These are phyloP conservation scores for Leucoptera coffeella DNA, from an alignment of 2,888 invertebrate genomes.

Conservation along the genomic window DNA sequence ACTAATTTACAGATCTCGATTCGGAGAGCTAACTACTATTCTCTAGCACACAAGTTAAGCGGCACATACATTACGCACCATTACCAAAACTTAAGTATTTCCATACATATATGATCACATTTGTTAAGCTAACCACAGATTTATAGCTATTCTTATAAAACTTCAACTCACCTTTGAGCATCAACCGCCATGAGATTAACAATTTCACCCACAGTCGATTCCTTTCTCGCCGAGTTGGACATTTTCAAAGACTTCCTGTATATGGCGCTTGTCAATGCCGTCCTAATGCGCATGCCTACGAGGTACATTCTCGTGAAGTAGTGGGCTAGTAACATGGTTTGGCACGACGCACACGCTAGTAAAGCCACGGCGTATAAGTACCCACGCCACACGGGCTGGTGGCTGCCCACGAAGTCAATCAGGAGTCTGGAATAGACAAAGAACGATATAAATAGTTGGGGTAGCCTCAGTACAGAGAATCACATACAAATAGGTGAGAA, in stretches of 20 bases:
- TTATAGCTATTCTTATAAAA: too few species aligned
- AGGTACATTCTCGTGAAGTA: constrained; percentile 90
- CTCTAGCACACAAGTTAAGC: too few species aligned
- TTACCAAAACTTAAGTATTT: too few species aligned
- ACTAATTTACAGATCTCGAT: too few species aligned
- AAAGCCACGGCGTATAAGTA: constrained; percentile 73
- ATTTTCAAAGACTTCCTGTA: constrained; percentile 80
- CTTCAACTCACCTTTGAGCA: constrained; percentile 60
- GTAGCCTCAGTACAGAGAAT: too few species aligned
- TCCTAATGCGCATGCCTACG: constrained; percentile 84
- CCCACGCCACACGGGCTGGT: constrained; percentile 76
- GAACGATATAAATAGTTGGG: too few species aligned
- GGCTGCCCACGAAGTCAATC: constrained; percentile 61
- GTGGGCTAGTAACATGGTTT: constrained; percentile 81
- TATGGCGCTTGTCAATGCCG: constrained; percentile 83
- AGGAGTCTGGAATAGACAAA: constrained; percentile 63
- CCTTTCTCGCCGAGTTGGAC: constrained; percentile 73
- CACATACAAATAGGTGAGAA: too few species aligned
- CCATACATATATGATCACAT: too few species aligned
- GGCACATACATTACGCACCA: too few species aligned
- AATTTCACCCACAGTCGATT: constrained; percentile 85
- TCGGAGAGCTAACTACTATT: too few species aligned
- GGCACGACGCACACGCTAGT: constrained; percentile 67
- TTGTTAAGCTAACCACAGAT: too few species aligned
- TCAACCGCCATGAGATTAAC: constrained; percentile 91